A percentile compares a stretch with the other conserved stretches of the same genome.
Conservation (phyloP, 1,140 invertebrate genomes). For the Centruroides sculpturatus region DNA sequence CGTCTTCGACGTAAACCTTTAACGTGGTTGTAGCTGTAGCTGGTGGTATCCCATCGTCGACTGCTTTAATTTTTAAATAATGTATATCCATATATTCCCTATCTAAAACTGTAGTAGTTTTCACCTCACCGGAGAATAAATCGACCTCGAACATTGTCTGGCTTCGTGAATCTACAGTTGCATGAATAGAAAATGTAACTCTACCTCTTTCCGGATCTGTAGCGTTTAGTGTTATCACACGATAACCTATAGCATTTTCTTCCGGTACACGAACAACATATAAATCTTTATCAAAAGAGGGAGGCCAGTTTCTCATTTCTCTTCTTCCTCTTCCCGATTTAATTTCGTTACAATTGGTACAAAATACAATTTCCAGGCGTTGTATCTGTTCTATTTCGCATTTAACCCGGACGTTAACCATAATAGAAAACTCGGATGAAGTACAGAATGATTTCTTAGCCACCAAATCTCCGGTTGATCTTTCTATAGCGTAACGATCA, state of each 20-base stretch:
- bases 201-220: slow-evolving; percentile 53
- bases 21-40: slow-evolving; percentile 73
- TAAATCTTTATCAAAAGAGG: slow-evolving; percentile 62
- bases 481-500: slow-evolving; percentile 1
- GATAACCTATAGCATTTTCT: slow-evolving; percentile 63
- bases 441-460: slow-evolving; percentile 3
- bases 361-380: slow-evolving; percentile 1
- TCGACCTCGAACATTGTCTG: slow-evolving; percentile 77
- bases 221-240: slow-evolving; percentile 64
- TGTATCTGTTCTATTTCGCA: not conserved
- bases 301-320: slow-evolving; percentile 15
- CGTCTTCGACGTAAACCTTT: slow-evolving; percentile 66
- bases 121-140: slow-evolving; percentile 58
- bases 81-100: slow-evolving; percentile 68
- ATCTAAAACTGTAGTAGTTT: slow-evolving; percentile 64
- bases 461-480: slow-evolving; percentile 4
- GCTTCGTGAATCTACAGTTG: slow-evolving; percentile 67
- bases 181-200: slow-evolving; percentile 64
- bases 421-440: not conserved
- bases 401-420: not conserved
- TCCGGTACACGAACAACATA: slow-evolving; percentile 78
- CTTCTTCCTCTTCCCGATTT: not conserved
- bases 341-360: not conserved
- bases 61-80: slow-evolving; percentile 42
- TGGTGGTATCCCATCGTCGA: slow-evolving; percentile 63